Evolutionary conservation across 2,888 invertebrate species (phyloP), one percentile per base, ranked within the genome.

Genomic region (Eucera pruinosa): DNA sequence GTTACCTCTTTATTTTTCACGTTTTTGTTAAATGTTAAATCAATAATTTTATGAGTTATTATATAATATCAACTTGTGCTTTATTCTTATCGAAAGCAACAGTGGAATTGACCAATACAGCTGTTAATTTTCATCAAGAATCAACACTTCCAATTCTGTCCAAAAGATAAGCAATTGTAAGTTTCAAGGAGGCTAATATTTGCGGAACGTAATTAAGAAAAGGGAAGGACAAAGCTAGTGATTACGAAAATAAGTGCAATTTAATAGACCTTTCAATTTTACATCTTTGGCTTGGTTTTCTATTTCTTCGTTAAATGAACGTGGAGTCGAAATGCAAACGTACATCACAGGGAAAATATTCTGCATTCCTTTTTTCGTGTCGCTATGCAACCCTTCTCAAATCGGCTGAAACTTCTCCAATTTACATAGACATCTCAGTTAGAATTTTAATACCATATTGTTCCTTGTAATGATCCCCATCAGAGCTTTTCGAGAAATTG

Each of bases 371-470:
- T 66, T 30, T 47, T 11, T 30, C 58, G 36, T 25, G 1, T 18
- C 13, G 36, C 36, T 9, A 27, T 27, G 30, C n/a, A 54, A 23
- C 2, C 30, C 15, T 2, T 30, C 23, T 18, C 27, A 23, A 33
- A 66, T 57, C 45, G n/a, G 9, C 45, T 25, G 30, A 20, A 66
- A 66, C 45, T 66, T 66, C 57, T 66, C 55, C 65, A 66, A 57
- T 66, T 66, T 18, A 36, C n/a, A n/a, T n/a, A 36, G 33, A 45
- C 25, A 33, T 25, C 25, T 23, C 30, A 2, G 33, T 4, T 36
- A 36, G 23, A 45, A 33, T 60, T 45, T 60, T 45, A 66, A 45
- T 55, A 48, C 33, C 45, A 45, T 45, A 57, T 33, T 45, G 45
- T 18, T 23, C 25, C 18, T 33, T 33, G 3, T 55, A 66, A 66